A percentile compares a stretch with the other conserved stretches of the same genome.
phyloP scores from a whole-genome alignment of 64 coral and sea anemone species.

The Dendrophyllia cribrosa region DNA sequence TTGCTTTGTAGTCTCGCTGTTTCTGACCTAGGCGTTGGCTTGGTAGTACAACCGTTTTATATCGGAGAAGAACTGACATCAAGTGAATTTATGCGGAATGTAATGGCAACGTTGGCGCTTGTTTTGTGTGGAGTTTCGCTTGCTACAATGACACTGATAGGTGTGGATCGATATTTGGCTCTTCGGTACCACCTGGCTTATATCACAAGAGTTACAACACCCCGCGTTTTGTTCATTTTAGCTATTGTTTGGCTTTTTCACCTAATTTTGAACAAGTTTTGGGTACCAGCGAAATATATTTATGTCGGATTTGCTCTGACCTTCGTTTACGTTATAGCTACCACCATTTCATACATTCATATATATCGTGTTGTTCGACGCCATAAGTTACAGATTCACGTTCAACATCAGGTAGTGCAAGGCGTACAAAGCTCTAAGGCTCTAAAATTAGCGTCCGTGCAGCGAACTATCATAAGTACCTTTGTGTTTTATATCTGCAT shows the following conservation, averaged over 20 bases:
- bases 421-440: not conserved
- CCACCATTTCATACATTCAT: slow-evolving; percentile 22
- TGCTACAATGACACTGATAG: slow-evolving; percentile 39
- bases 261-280: not conserved
- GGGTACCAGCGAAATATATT: slow-evolving; percentile 7
- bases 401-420: not conserved
- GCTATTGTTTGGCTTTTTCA: slow-evolving; percentile 39
- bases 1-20: slow-evolving; percentile 41
- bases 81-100: not conserved
- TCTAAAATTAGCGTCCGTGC: not conserved
- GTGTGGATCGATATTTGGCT: slow-evolving; percentile 46
- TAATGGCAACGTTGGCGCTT: not conserved
- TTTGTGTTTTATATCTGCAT: slow-evolving; percentile 1
- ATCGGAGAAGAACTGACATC: not conserved
- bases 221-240: not conserved
- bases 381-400: slow-evolving; percentile 46
- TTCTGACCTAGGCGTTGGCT: slow-evolving; percentile 44
- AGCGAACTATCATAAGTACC: not conserved
- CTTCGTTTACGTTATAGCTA: not conserved
- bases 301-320: not conserved
- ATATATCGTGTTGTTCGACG: slow-evolving; percentile 48
- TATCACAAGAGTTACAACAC: not conserved
- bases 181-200: slow-evolving; percentile 48
- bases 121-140: slow-evolving; percentile 63
- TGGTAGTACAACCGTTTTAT: slow-evolving; percentile 33